A percentile compares a stretch with the other conserved stretches of the same genome.
Evolutionary conservation across 1,140 invertebrate genomes (phyloP).

Genomic region (Aphidius ervi): DNA sequence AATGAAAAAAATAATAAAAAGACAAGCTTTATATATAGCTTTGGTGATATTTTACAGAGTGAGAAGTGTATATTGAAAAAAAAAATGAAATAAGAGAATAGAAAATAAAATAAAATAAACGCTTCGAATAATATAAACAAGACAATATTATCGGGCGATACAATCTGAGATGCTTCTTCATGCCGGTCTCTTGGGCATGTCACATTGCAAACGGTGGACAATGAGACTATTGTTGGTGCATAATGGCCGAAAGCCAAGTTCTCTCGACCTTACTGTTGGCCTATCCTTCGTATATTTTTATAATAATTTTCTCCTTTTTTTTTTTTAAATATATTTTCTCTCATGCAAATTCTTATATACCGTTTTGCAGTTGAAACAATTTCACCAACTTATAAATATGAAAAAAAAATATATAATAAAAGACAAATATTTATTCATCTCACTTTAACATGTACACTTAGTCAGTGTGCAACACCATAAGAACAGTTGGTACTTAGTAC

Average conservation of each 20-base stretch:
- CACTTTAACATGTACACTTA: background rate
- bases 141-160: constrained; percentile 24
- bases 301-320: background rate
- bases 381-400: no score
- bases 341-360: no score
- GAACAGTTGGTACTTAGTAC: no score
- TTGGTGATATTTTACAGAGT: no score
- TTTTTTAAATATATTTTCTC: background rate
- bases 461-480: no score
- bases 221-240: constrained; percentile 26
- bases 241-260: constrained; percentile 18
- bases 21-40: no score
- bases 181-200: constrained; percentile 18
- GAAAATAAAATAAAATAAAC: constrained; percentile 7
- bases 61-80: background rate
- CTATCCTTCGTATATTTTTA: background rate
- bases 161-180: constrained; percentile 20
- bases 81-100: background rate
- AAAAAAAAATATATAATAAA: no score
- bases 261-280: constrained; percentile 20
- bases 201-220: constrained; percentile 24
- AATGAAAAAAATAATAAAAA: constrained; percentile 4
- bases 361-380: no score
- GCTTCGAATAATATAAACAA: constrained; percentile 22
- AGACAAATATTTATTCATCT: background rate